A percentile compares a stretch with the other conserved stretches of the same genome.
These are phyloP conservation scores for Aplysia californica DNA, from an alignment of 1,140 invertebrate genomes.

Conservation along the genomic window DNA sequence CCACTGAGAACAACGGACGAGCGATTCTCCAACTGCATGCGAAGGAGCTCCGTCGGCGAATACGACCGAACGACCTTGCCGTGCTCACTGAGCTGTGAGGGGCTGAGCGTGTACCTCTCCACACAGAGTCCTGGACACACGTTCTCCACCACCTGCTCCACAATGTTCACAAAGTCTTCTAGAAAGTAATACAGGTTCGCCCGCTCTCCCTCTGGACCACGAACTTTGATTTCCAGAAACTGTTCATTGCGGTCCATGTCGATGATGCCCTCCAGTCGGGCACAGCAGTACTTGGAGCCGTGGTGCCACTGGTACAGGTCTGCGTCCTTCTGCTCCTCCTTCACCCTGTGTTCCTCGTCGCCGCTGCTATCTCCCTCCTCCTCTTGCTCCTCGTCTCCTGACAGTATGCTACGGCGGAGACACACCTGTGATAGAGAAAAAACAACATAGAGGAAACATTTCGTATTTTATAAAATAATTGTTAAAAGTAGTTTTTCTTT, in stretches of 20 bases:
- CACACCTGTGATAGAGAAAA: conserved; percentile 67
- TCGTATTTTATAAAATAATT: no score
- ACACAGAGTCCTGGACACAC: conserved; percentile 78
- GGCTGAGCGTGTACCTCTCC: conserved; percentile 76
- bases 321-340: conserved; percentile 48
- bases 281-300: conserved; percentile 82
- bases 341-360: conserved; percentile 1
- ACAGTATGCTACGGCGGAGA: conserved; percentile 73
- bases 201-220: conserved; percentile 72
- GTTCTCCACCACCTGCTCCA: conserved; percentile 76
- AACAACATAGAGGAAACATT: background rate
- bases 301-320: conserved; percentile 86
- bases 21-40: conserved; percentile 55
- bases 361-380: conserved; percentile 57
- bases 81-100: conserved; percentile 71
- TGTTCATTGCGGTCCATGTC: conserved; percentile 72
- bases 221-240: conserved; percentile 76
- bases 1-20: conserved; percentile 65
- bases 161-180: conserved; percentile 79
- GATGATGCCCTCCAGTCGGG: conserved; percentile 79
- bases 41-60: conserved; percentile 74
- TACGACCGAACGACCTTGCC: conserved; percentile 73
- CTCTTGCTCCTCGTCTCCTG: conserved; percentile 57
- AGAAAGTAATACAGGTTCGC: conserved; percentile 76
- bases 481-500: no score